Evolutionary conservation across 2,888 invertebrate genomes (phyloP).

Genomic region (Galerucella calmariensis): DNA sequence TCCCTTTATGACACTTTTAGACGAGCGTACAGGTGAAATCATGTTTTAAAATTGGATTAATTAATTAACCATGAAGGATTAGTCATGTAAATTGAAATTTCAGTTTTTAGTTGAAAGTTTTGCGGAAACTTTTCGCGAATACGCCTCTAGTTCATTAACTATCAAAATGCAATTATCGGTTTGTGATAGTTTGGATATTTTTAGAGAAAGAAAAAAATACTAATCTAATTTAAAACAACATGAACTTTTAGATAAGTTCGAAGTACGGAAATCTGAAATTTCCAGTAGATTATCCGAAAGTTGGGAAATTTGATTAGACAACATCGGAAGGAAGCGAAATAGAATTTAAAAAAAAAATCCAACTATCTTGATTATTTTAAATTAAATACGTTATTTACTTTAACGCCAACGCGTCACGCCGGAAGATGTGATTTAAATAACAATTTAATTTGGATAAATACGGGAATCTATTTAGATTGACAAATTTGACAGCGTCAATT

Average conservation of each 20-base stretch:
- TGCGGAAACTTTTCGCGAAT: background rate
- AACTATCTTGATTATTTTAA: slow-evolving; percentile 2
- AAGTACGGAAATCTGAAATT: slow-evolving; percentile 5
- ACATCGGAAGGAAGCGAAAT: background rate
- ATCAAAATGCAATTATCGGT: slow-evolving; percentile 21
- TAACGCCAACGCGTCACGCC: too few relatives aligned
- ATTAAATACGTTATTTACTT: background rate
- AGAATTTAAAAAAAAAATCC: background rate
- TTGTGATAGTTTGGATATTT: slow-evolving; percentile 12
- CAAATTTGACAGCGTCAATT: too few relatives aligned
- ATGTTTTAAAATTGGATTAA: slow-evolving; percentile 14
- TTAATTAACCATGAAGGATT: slow-evolving; percentile 5
- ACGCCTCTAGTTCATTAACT: slow-evolving; percentile 10
- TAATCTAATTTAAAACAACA: slow-evolving; percentile 16
- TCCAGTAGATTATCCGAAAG: background rate
- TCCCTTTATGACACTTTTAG: slow-evolving; percentile 2
- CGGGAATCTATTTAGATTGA: too few relatives aligned
- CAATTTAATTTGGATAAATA: too few relatives aligned
- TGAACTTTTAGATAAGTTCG: slow-evolving; percentile 9
- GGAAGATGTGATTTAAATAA: too few relatives aligned
- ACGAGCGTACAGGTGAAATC: background rate
- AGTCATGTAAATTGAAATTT: slow-evolving; percentile 16
- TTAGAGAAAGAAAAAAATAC: background rate
- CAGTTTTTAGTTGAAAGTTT: slow-evolving; percentile 12
- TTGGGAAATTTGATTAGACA: slow-evolving; percentile 5